Conservation (phyloP, 2,888 invertebrate genomes). For the Ferrisia virgata region DNA sequence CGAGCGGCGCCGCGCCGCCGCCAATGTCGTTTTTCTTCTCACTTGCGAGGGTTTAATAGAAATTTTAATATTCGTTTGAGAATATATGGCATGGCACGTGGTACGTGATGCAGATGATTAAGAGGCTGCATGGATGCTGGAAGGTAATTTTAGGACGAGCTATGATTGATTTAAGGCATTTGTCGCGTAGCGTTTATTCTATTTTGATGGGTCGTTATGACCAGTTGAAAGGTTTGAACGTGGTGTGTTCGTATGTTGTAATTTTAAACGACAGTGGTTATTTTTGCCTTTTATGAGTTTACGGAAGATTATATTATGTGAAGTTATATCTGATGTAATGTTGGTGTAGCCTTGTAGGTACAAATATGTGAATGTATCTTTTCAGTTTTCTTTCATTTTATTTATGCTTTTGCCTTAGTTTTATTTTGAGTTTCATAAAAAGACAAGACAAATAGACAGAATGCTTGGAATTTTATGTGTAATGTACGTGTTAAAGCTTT, state of each 20-base stretch:
- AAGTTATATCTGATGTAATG: not conserved
- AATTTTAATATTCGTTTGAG: not conserved
- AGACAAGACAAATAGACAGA: too few relatives aligned
- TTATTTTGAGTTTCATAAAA: too few relatives aligned
- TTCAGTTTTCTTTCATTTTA: too few relatives aligned
- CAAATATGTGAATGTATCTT: too few relatives aligned
- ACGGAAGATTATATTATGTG: not conserved
- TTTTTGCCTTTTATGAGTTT: not conserved
- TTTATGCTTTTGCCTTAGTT: too few relatives aligned
- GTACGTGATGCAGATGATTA: not conserved
- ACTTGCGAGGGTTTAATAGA: not conserved
- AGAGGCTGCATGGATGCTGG: not conserved
- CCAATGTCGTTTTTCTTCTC: not conserved
- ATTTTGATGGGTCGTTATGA: not conserved
- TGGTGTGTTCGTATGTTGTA: not conserved
- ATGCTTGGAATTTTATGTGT: too few relatives aligned
- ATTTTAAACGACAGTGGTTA: not conserved
- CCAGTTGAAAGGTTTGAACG: not conserved
- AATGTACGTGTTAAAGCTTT: too few relatives aligned
- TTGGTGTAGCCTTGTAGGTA: too few relatives aligned
- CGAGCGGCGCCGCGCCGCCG: not conserved
- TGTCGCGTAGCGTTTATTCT: not conserved
- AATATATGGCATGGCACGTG: not conserved
- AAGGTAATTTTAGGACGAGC: not conserved
- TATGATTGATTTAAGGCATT: constrained; percentile 5